Evolutionary conservation across 1,140 invertebrate species (phyloP), one percentile per base, ranked within the genome.

Genomic region (Scaptomyza montana): DNA sequence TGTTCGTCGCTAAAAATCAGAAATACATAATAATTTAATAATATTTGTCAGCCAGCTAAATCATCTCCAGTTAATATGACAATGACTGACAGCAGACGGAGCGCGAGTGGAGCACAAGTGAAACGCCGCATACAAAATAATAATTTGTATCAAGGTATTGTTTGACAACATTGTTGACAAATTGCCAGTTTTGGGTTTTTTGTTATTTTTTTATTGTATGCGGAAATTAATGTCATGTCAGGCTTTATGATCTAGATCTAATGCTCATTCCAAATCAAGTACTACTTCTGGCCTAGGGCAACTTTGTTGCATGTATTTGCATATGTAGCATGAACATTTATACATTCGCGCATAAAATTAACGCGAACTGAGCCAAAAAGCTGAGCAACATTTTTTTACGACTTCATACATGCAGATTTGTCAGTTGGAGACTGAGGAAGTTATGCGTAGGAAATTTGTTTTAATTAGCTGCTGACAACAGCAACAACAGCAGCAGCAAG

Each of bases 11-110:
- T 33, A 2, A 8, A 66, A 65, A 57, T 66, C 69, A 46, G 63
- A 53, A 72, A 74, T 74, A 75, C 66, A 84, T 78, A 90, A 90
- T 90, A 90, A 91, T 86, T 86, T 84, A 91, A 89, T 90, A 90
- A 89, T 89, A 91, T 77, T 80, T 90, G 89, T 90, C 81, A 90
- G 81, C 54, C 73, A 78, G 80, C 82, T 89, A 90, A 90, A 90
- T 91, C 89, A 82, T 76, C 54, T 69, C 46, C 62, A 80, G 72
- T 79, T 91, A 91, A 91, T 91, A 89, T 78, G 89, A 90, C 89
- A 84, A 75, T 73, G 74, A 66, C 21, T 84, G 79, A 74, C 82
- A 87, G 78, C n/a, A 45, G 28, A 10, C 6, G 21, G 51, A 43
- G 39, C 39, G 61, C 21, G 21, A 21, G 21, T 2, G 21, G 16